These are phyloP conservation scores for Watsonalla cultraria DNA, from an alignment of 2,888 invertebrate species.

Conservation along the genomic window DNA sequence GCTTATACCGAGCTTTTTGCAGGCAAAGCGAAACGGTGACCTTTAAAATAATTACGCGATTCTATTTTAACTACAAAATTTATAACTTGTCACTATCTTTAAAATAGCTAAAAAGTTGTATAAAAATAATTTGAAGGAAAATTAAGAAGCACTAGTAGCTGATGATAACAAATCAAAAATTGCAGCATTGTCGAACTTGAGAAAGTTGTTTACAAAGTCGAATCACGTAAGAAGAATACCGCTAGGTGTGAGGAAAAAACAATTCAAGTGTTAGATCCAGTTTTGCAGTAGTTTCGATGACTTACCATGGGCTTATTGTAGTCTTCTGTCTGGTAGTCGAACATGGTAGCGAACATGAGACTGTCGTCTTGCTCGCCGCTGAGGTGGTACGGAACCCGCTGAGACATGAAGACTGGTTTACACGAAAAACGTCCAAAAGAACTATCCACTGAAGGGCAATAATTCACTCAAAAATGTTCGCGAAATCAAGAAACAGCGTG, in stretches of 20 bases:
- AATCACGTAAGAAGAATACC: slow-evolving; percentile 21
- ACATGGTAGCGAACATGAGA: slow-evolving; percentile 78
- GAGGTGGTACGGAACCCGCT: slow-evolving; percentile 79
- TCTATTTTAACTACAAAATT: background rate
- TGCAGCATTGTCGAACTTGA: slow-evolving; percentile 24
- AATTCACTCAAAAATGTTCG: slow-evolving; percentile 42
- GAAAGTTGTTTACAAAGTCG: slow-evolving; percentile 53
- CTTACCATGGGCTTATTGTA: slow-evolving; percentile 68
- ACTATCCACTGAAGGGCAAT: slow-evolving; percentile 45
- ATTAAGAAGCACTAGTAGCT: background rate
- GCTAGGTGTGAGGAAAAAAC: slow-evolving; percentile 7
- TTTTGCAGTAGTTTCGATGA: slow-evolving; percentile 13
- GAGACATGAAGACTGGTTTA: slow-evolving; percentile 79
- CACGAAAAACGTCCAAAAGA: slow-evolving; percentile 53
- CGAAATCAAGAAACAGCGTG: slow-evolving; percentile 43
- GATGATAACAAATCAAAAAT: slow-evolving; percentile 12
- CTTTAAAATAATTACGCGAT: too few relatives aligned
- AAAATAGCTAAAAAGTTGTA: too few relatives aligned
- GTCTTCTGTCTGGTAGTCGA: slow-evolving; percentile 72
- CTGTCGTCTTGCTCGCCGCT: slow-evolving; percentile 75
- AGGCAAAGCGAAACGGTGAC: background rate
- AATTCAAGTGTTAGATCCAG: background rate
- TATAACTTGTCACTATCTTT: too few relatives aligned
- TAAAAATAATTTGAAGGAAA: background rate
- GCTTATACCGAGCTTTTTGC: background rate